phyloP scores from a whole-genome alignment of 2,113 vertebrate species.

The Stictonetta naevosa region DNA sequence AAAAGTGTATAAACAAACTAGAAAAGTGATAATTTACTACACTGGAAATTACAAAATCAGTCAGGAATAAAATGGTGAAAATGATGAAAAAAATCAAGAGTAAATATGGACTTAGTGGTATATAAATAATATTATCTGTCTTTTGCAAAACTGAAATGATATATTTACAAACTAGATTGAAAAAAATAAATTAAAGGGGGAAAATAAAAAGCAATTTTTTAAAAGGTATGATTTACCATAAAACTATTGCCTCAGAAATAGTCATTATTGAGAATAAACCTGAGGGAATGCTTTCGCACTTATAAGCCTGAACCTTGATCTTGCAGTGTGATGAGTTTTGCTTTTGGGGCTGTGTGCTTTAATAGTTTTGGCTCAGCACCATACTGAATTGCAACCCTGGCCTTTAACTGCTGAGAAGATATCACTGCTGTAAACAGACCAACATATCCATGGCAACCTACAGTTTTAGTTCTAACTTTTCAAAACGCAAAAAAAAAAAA shows the following conservation, averaged over 20 bases:
- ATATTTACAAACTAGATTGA: background rate
- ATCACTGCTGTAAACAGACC: slow-evolving; percentile 50
- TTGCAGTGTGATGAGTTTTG: slow-evolving; percentile 36
- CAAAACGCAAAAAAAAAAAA: slow-evolving; percentile 57
- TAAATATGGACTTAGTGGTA: background rate
- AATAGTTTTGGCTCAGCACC: slow-evolving; percentile 54
- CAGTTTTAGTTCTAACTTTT: slow-evolving; percentile 52
- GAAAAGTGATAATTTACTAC: background rate
- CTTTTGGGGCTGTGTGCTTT: background rate
- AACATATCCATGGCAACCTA: slow-evolving; percentile 65
- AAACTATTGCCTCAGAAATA: background rate
- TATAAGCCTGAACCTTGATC: slow-evolving; percentile 25
- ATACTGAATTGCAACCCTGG: slow-evolving; percentile 31
- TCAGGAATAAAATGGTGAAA: background rate
- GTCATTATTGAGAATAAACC: slow-evolving; percentile 23
- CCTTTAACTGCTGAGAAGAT: slow-evolving; percentile 27
- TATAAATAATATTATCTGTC: background rate
- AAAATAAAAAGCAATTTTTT: background rate
- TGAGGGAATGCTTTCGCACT: slow-evolving; percentile 14
- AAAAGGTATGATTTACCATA: background rate
- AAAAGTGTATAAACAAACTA: background rate
- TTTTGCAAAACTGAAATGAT: background rate
- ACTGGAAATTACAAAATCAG: background rate
- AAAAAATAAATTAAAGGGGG: background rate
- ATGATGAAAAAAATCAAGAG: background rate